These are phyloP conservation scores for Corbicula japonica DNA, from an alignment of 2,888 invertebrate genomes.

Conservation along the genomic window DNA sequence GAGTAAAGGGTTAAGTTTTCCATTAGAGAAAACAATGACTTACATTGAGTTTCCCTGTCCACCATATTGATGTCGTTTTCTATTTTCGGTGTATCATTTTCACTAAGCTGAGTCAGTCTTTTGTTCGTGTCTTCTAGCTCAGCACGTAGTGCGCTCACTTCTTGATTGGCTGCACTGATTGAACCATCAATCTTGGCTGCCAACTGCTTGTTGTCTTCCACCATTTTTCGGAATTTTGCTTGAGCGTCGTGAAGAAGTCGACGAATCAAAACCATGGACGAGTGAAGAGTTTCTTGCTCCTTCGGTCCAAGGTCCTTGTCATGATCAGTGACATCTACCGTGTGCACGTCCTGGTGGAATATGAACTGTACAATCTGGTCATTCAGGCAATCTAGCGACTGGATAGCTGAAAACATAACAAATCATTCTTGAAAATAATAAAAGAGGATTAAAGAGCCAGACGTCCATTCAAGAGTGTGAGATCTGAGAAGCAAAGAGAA, in stretches of 20 bases:
- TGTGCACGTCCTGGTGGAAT: conserved; percentile 76
- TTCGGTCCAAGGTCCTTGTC: conserved; percentile 75
- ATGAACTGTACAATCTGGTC: conserved; percentile 87
- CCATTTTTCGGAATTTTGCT: conserved; percentile 95
- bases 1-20: no score
- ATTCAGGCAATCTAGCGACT: conserved; percentile 87
- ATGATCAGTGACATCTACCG: conserved; percentile 63
- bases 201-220: conserved; percentile 92
- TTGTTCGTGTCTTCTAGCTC: conserved; percentile 88
- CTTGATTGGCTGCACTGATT: conserved; percentile 87
- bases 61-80: conserved; percentile 40
- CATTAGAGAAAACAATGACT: conserved; percentile 16
- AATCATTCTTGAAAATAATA: not conserved
- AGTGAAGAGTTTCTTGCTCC: conserved; percentile 89
- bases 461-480: no score
- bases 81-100: conserved; percentile 32
- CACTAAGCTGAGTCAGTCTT: conserved; percentile 83
- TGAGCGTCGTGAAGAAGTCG: conserved; percentile 94
- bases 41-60: conserved; percentile 48
- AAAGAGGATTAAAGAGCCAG: no score
- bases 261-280: conserved; percentile 95
- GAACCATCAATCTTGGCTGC: conserved; percentile 87
- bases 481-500: no score
- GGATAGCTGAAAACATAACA: conserved; percentile 86
- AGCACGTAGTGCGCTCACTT: conserved; percentile 88